phyloP scores from a whole-genome alignment of 2,888 invertebrate species.

The Hydroisotoma schaefferi region DNA sequence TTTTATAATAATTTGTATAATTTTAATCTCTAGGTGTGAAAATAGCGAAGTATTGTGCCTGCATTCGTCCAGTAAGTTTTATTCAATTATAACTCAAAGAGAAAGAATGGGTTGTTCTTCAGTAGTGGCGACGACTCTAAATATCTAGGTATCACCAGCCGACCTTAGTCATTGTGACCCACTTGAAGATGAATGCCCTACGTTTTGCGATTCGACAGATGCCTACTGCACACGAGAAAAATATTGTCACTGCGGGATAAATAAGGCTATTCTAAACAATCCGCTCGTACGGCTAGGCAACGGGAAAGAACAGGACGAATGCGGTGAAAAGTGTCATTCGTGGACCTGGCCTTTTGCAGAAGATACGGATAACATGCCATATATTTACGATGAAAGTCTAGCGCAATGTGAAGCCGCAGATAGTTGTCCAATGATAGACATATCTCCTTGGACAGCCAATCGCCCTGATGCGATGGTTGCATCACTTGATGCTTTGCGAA shows the following conservation, averaged over 20 bases:
- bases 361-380: constrained; percentile 24
- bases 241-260: constrained; percentile 23
- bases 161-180: constrained; percentile 32
- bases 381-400: constrained; percentile 28
- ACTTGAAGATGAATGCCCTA: constrained; percentile 27
- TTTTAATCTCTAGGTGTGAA: too few relatives aligned
- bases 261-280: constrained; percentile 8
- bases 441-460: constrained; percentile 20
- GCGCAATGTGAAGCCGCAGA: neutral
- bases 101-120: too few relatives aligned
- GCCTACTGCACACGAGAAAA: constrained; percentile 34
- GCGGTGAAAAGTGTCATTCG: constrained; percentile 29
- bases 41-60: constrained; percentile 30
- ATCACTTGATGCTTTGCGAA: constrained; percentile 23
- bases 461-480: constrained; percentile 14
- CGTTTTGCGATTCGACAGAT: constrained; percentile 16
- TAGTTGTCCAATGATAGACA: constrained; percentile 21
- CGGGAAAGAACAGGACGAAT: constrained; percentile 32
- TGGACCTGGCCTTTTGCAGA: constrained; percentile 37
- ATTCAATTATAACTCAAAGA: too few relatives aligned
- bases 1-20: too few relatives aligned
- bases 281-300: constrained; percentile 21
- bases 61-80: constrained; percentile 26
- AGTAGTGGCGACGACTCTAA: too few relatives aligned
- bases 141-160: constrained; percentile 18